Conservation (phyloP, 2,888 invertebrate genomes). For the Dryadula phaetusa region DNA sequence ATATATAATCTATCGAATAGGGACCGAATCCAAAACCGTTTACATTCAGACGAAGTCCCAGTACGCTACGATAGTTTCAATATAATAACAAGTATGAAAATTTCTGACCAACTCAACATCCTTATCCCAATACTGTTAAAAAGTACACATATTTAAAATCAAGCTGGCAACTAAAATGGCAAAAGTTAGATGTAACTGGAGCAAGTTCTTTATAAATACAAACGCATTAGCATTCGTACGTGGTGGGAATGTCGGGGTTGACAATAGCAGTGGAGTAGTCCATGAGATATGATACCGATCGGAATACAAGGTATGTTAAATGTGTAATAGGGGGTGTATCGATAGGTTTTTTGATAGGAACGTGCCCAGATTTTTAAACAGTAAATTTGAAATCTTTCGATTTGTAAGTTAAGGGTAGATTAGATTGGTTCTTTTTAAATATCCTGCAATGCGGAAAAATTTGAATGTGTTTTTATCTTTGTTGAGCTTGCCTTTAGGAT, state of each 20-base stretch:
- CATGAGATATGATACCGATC: slow-evolving; percentile 19
- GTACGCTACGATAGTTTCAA: too few relatives aligned
- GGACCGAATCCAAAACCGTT: too few relatives aligned
- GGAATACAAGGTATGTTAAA: slow-evolving; percentile 24
- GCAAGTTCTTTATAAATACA: slow-evolving; percentile 64
- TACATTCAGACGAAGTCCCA: too few relatives aligned
- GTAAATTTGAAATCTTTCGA: not conserved
- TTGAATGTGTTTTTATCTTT: too few relatives aligned
- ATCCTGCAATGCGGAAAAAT: too few relatives aligned
- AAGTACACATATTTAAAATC: not conserved
- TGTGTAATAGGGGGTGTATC: slow-evolving; percentile 17
- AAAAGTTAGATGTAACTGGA: slow-evolving; percentile 32
- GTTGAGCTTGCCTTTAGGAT: too few relatives aligned
- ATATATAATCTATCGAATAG: too few relatives aligned
- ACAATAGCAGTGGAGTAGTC: slow-evolving; percentile 14
- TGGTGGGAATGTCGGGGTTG: slow-evolving; percentile 55
- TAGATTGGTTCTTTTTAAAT: too few relatives aligned
- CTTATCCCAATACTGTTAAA: not conserved
- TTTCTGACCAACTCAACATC: not conserved
- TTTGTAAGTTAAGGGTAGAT: too few relatives aligned
- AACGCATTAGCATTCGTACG: slow-evolving; percentile 61
- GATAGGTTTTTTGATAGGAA: slow-evolving; percentile 7
- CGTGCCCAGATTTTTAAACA: not conserved
- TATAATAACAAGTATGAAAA: too few relatives aligned
- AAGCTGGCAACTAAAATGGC: not conserved